Conservation (phyloP, 2,797 vertebrate genomes). For the Peromyscus nudipes region DNA sequence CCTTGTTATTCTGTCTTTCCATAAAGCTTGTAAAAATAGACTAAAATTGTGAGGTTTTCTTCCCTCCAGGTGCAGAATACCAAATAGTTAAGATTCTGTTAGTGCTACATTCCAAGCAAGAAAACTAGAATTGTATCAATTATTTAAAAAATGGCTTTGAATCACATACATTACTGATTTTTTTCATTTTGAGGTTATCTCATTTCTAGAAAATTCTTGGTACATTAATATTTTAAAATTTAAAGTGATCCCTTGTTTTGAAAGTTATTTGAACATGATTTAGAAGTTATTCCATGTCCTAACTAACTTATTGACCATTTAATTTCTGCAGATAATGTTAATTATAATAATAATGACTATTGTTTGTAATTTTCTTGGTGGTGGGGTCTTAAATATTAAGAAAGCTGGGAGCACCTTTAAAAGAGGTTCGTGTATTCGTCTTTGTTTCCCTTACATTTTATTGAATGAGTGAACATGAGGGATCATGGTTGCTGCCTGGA, state of each 20-base stretch:
- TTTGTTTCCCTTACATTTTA: background rate
- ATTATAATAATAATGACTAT: conserved; percentile 13
- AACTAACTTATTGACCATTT: conserved; percentile 20
- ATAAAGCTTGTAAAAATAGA: background rate
- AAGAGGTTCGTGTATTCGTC: conserved; percentile 5
- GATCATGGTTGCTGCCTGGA: background rate
- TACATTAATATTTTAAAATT: conserved; percentile 36
- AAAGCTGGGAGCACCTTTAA: background rate
- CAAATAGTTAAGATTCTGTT: conserved; percentile 22
- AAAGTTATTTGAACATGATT: conserved; percentile 44
- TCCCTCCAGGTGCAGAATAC: conserved; percentile 30
- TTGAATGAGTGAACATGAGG: background rate
- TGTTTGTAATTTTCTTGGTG: background rate
- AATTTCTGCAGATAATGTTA: conserved; percentile 39
- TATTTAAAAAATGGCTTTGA: conserved; percentile 63
- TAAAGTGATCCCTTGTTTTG: background rate
- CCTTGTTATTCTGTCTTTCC: conserved; percentile 22
- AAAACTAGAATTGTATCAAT: conserved; percentile 45
- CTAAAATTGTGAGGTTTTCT: background rate
- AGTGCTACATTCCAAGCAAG: conserved; percentile 38
- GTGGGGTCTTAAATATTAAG: conserved; percentile 37
- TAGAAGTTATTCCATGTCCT: conserved; percentile 12
- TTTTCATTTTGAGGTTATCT: conserved; percentile 33
- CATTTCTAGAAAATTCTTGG: conserved; percentile 47
- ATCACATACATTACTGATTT: conserved; percentile 23